Conservation (phyloP, 2,113 vertebrate genomes). For the Aphyosemion australe region DNA sequence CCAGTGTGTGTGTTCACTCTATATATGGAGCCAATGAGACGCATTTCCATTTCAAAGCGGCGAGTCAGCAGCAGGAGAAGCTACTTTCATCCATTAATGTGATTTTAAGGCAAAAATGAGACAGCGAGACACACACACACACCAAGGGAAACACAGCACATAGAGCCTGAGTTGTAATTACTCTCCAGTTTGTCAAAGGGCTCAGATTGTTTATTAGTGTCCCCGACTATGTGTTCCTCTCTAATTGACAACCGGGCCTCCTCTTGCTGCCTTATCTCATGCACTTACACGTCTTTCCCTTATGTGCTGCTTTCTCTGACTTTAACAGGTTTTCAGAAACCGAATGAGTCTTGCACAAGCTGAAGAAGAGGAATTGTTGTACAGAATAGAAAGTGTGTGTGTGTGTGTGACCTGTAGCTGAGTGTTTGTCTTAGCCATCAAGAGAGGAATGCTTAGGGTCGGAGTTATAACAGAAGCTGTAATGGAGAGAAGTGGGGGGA, state of each 20-base stretch:
- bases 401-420: conserved; percentile 6
- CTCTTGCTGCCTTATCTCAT: conserved; percentile 12
- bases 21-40: conserved; percentile 75
- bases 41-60: conserved; percentile 79
- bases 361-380: conserved; percentile 30
- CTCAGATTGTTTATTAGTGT: conserved; percentile 53
- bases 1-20: conserved; percentile 40
- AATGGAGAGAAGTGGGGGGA: conserved; percentile 28
- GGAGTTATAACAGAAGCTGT: conserved; percentile 28
- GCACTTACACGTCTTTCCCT: conserved; percentile 25
- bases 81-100: conserved; percentile 80
- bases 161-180: conserved; percentile 59
- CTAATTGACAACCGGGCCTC: conserved; percentile 24
- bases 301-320: conserved; percentile 47
- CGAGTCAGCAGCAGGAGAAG: conserved; percentile 75
- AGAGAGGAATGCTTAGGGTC: conserved; percentile 43
- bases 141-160: conserved; percentile 42
- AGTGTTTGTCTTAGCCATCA: conserved; percentile 43
- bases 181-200: conserved; percentile 54
- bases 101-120: conserved; percentile 70
- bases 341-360: conserved; percentile 17
- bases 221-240: conserved; percentile 22
- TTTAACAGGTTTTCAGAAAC: conserved; percentile 35
- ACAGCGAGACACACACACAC: conserved; percentile 44
- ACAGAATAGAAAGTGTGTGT: conserved; percentile 28